Percentiles rank a stretch among this genome's conserved stretches.
These are phyloP conservation scores for Macrotrachela quadricornifera DNA, from an alignment of 1,140 invertebrate genomes.

Conservation along the genomic window DNA sequence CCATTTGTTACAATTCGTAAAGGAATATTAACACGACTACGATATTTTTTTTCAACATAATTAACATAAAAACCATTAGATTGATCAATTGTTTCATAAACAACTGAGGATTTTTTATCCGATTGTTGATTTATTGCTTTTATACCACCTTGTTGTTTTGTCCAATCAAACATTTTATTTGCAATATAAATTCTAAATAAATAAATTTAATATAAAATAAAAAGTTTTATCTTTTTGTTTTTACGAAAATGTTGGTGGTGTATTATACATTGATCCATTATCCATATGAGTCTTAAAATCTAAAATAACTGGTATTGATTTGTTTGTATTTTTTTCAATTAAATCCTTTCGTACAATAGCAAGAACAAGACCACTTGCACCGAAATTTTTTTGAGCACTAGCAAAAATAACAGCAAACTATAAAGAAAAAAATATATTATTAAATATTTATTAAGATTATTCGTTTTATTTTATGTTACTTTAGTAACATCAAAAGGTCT, in stretches of 20 bases:
- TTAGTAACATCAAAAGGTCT: too few relatives aligned
- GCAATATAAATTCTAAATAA: slow-evolving; percentile 68
- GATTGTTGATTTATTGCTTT: slow-evolving; percentile 45
- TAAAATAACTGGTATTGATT: slow-evolving; percentile 55
- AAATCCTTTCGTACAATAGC: slow-evolving; percentile 81
- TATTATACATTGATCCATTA: slow-evolving; percentile 77
- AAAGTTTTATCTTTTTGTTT: not conserved
- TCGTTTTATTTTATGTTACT: too few relatives aligned
- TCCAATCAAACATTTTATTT: slow-evolving; percentile 71
- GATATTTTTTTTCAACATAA: slow-evolving; percentile 23
- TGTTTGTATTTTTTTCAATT: slow-evolving; percentile 44
- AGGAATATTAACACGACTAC: slow-evolving; percentile 68
- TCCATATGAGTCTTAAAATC: slow-evolving; percentile 60
- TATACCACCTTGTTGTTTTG: slow-evolving; percentile 63
- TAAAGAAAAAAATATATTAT: slow-evolving; percentile 77
- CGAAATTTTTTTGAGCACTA: slow-evolving; percentile 92
- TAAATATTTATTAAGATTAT: slow-evolving; percentile 22
- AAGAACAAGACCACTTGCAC: slow-evolving; percentile 69
- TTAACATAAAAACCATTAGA: slow-evolving; percentile 71
- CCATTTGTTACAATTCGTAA: slow-evolving; percentile 45
- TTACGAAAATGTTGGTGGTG: slow-evolving; percentile 77
- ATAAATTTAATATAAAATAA: not conserved
- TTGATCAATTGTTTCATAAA: slow-evolving; percentile 62
- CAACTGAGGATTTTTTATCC: slow-evolving; percentile 47
- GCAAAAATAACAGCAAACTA: slow-evolving; percentile 86